Evolutionary conservation across 2,113 vertebrate species (phyloP).

Genomic region (Trichomycterus rosablanca): DNA sequence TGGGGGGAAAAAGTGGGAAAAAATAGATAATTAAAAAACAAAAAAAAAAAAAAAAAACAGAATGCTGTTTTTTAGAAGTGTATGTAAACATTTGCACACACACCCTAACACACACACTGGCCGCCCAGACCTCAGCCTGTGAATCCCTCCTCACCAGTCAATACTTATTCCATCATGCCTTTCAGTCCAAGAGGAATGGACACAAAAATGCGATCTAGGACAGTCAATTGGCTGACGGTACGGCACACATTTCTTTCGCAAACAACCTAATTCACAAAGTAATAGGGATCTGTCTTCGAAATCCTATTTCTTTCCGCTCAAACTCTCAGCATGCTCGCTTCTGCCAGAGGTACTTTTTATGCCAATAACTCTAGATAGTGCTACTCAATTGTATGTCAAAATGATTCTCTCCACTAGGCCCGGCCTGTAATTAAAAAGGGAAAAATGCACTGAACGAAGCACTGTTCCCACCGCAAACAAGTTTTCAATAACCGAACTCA

Average conservation of each 20-base stretch:
- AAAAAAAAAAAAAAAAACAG: too few species aligned
- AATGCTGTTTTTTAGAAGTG: too few species aligned
- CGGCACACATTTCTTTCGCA: conserved; percentile 41
- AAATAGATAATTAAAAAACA: too few species aligned
- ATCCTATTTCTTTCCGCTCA: conserved; percentile 44
- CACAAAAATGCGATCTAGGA: conserved; percentile 45
- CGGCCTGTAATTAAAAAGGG: conserved; percentile 39
- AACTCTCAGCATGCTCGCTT: conserved; percentile 35
- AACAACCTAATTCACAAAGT: conserved; percentile 42
- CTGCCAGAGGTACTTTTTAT: conserved; percentile 41
- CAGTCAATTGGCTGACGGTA: conserved; percentile 40
- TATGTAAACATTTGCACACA: conserved; percentile 11
- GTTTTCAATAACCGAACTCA: conserved; percentile 31
- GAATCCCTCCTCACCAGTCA: conserved; percentile 40
- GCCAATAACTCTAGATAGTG: conserved; percentile 49
- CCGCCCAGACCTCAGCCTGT: conserved; percentile 37
- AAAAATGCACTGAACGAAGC: conserved; percentile 25
- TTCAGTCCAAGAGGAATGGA: conserved; percentile 39
- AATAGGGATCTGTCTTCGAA: conserved; percentile 43
- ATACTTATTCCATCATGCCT: conserved; percentile 47
- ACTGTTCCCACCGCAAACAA: conserved; percentile 5
- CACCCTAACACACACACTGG: conserved; percentile 1
- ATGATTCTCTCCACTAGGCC: conserved; percentile 36
- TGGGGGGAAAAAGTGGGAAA: too few species aligned
- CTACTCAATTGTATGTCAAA: conserved; percentile 40